These are phyloP conservation scores for Heliconius ethilla DNA, from an alignment of 2,888 invertebrate genomes.

Conservation along the genomic window DNA sequence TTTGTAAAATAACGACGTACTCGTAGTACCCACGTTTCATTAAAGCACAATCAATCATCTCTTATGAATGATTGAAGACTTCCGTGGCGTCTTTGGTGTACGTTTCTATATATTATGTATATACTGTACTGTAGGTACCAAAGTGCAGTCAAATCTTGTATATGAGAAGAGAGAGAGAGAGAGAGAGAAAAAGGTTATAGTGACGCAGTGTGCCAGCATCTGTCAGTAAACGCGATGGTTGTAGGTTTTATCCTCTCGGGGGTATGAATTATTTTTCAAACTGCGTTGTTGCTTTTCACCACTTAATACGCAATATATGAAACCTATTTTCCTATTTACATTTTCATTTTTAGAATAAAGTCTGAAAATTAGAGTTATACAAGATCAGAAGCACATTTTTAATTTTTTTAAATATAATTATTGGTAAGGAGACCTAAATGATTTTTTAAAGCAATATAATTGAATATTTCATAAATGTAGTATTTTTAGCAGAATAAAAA, in stretches of 20 bases:
- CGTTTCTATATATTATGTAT: not conserved
- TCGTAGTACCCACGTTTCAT: constrained; percentile 24
- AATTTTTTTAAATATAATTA: no score
- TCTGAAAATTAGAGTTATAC: no score
- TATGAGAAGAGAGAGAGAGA: not conserved
- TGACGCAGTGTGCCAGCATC: not conserved
- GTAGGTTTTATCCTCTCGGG: not conserved
- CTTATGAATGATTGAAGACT: constrained; percentile 21
- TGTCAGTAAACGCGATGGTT: no score
- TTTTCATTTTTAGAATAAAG: no score
- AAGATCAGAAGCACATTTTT: no score
- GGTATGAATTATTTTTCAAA: not conserved
- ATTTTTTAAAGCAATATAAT: no score
- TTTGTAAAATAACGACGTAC: constrained; percentile 3
- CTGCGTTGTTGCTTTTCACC: no score
- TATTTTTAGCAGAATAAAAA: no score
- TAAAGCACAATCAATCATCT: constrained; percentile 23
- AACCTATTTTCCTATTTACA: no score
- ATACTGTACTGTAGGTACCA: not conserved
- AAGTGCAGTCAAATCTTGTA: not conserved
- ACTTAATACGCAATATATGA: no score
- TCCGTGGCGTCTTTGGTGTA: constrained; percentile 17
- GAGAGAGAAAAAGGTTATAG: not conserved
- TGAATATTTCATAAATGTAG: no score
- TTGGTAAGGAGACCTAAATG: no score